These are phyloP conservation scores for Drosophila vallismaia DNA, from an alignment of 2,888 invertebrate genomes.

Conservation along the genomic window DNA sequence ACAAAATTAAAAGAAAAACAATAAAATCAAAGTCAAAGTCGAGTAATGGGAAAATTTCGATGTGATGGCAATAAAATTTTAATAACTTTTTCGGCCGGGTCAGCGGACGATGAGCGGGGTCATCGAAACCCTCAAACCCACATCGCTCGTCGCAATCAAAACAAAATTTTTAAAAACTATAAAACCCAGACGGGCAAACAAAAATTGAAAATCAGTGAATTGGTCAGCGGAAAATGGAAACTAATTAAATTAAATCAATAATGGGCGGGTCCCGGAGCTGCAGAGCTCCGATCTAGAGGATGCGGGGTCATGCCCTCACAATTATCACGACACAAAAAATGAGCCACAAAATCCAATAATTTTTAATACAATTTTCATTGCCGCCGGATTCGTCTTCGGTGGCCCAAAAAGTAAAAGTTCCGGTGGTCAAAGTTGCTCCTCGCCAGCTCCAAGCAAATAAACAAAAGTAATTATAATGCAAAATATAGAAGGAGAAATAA, in stretches of 20 bases:
- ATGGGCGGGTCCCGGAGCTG: conserved; percentile 29
- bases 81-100: conserved; percentile 64
- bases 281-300: conserved; percentile 7
- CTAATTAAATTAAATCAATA: conserved; percentile 77
- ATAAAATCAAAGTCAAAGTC: conserved; percentile 34
- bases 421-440: conserved; percentile 25
- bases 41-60: conserved; percentile 47
- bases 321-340: conserved; percentile 54
- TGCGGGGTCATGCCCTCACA: conserved; percentile 48
- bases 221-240: conserved; percentile 53
- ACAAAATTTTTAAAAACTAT: conserved; percentile 56
- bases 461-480: conserved; percentile 71
- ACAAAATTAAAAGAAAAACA: conserved; percentile 15
- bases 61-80: conserved; percentile 62
- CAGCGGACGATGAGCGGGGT: conserved; percentile 41
- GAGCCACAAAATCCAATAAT: conserved; percentile 45
- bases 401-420: conserved; percentile 44
- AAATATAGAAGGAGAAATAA: conserved; percentile 38
- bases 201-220: conserved; percentile 45
- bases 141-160: conserved; percentile 60
- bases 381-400: conserved; percentile 33
- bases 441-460: conserved; percentile 9
- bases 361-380: conserved; percentile 36
- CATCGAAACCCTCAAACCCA: conserved; percentile 37
- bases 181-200: conserved; percentile 66